Percentiles rank a stretch among this genome's conserved stretches.
Evolutionary conservation across 2,797 vertebrate genomes (phyloP).

Genomic region (Aythya fuligula): DNA sequence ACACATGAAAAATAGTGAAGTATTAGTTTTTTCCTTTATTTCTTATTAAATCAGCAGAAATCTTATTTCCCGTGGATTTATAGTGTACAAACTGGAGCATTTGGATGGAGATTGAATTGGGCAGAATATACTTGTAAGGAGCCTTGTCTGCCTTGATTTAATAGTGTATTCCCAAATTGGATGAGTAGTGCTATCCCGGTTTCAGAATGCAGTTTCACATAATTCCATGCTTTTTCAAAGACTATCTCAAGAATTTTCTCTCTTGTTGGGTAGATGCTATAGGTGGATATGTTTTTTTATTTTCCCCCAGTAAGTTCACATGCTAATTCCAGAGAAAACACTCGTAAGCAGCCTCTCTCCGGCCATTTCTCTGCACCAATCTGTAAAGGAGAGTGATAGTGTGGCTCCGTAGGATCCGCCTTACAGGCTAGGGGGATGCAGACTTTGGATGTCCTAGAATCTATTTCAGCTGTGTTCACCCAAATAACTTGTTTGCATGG

Average conservation of each 20-base stretch:
- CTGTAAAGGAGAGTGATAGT: neutral
- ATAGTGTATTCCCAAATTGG: neutral
- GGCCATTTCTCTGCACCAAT: neutral
- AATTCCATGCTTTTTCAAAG: neutral
- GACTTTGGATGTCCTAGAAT: neutral
- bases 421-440: neutral
- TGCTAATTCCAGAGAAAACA: neutral
- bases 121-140: neutral
- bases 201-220: neutral
- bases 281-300: neutral
- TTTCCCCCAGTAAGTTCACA: rapidly evolving
- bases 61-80: neutral
- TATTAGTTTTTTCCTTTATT: neutral
- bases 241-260: neutral
- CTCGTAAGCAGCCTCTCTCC: neutral
- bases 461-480: neutral
- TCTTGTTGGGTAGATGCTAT: neutral
- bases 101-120: neutral
- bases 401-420: neutral
- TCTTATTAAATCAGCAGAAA: neutral
- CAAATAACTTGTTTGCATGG: neutral
- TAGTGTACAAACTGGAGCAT: neutral
- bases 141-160: neutral
- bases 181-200: neutral
- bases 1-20: neutral